Evolutionary conservation across 2,113 vertebrate genomes (phyloP).

Genomic region (Canis aureus): DNA sequence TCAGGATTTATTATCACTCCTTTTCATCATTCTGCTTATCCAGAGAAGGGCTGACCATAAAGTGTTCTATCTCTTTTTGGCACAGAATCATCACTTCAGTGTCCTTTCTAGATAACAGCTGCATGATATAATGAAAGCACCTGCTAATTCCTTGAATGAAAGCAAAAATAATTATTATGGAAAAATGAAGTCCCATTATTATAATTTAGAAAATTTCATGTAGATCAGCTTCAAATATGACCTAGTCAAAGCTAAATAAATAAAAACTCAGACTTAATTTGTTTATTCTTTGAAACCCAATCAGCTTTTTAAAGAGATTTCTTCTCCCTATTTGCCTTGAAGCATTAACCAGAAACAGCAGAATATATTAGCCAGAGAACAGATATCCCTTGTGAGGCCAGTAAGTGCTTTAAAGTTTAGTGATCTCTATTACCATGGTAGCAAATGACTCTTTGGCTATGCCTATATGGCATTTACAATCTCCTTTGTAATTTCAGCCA

Average conservation of each 20-base stretch:
- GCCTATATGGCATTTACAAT: not conserved
- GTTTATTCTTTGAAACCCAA: not conserved
- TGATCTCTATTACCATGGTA: not conserved
- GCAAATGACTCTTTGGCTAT: not conserved
- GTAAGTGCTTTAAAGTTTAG: not conserved
- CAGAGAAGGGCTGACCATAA: not conserved
- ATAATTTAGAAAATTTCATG: not conserved
- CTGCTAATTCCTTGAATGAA: not conserved
- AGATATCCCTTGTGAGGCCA: not conserved
- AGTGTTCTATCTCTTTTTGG: not conserved
- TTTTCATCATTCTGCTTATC: not conserved
- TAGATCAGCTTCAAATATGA: not conserved
- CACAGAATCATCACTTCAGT: not conserved
- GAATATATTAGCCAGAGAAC: not conserved
- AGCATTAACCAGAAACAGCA: not conserved
- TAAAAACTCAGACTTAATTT: not conserved
- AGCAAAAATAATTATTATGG: not conserved
- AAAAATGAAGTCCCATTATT: not conserved
- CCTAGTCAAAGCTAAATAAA: not conserved
- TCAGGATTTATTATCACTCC: not conserved
- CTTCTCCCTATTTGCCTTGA: not conserved
- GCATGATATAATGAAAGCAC: not conserved
- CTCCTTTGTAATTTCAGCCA: not conserved
- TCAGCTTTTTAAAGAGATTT: not conserved
- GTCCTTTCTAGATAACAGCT: not conserved